These are phyloP conservation scores for Bedellia somnulentella DNA, from an alignment of 2,888 invertebrate species.

Conservation along the genomic window DNA sequence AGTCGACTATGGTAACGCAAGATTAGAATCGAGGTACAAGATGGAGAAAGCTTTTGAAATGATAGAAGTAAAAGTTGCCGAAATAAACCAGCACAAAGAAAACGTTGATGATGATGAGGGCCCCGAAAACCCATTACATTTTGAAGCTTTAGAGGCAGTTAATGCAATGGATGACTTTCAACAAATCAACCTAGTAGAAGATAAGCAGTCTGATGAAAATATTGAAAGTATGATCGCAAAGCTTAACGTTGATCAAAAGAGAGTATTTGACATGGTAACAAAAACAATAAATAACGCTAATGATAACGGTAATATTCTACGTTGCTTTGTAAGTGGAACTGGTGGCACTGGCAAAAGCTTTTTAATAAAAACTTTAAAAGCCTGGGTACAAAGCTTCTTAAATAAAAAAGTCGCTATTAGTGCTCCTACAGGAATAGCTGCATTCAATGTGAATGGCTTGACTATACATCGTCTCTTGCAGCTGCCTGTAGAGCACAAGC, in stretches of 20 bases:
- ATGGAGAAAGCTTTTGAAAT: conserved; percentile 9
- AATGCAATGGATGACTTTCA: conserved; percentile 13
- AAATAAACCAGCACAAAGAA: conserved; percentile 10
- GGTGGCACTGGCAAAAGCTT: conserved; percentile 18
- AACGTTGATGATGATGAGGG: conserved; percentile 10
- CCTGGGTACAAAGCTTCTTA: conserved; percentile 14
- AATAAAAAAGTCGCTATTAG: conserved; percentile 15
- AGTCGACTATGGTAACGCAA: conserved; percentile 8
- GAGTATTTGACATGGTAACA: conserved; percentile 14
- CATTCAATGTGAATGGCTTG: conserved; percentile 21
- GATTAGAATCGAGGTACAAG: conserved; percentile 5
- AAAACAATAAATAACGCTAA: conserved; percentile 7
- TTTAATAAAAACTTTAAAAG: conserved; percentile 16
- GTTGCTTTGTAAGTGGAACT: conserved; percentile 13
- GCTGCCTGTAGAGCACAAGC: conserved; percentile 17
- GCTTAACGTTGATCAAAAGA: conserved; percentile 15
- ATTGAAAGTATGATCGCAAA: conserved; percentile 11
- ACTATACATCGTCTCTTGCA: conserved; percentile 19
- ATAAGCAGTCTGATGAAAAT: conserved; percentile 6
- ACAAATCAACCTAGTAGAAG: conserved; percentile 9
- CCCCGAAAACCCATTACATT: conserved; percentile 12
- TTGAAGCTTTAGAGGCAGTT: conserved; percentile 12
- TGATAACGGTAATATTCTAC: conserved; percentile 5
- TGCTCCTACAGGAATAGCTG: conserved; percentile 20
- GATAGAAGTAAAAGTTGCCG: conserved; percentile 10